Evolutionary conservation across 2,888 invertebrate genomes (phyloP).

Genomic region (Drosophila sordidula): DNA sequence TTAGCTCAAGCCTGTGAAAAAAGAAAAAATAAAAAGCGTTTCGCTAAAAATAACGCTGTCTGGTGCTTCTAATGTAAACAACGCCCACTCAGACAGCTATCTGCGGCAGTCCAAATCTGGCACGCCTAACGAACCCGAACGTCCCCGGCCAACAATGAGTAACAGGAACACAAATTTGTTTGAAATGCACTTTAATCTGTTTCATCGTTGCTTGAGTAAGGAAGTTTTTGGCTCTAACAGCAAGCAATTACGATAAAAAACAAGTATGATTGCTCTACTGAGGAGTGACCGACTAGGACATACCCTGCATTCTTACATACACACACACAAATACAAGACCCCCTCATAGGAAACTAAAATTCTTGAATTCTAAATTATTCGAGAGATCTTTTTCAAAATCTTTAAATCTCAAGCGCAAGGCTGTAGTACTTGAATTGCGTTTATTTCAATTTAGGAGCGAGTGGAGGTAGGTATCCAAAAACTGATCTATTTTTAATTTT

Average conservation of each 20-base stretch:
- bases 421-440: too few species aligned
- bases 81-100: conserved; percentile 16
- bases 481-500: too few species aligned
- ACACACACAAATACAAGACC: too few species aligned
- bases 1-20: conserved; percentile 5
- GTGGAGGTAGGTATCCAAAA: too few species aligned
- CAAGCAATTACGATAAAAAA: conserved; percentile 22
- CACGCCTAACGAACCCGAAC: conserved; percentile 27
- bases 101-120: conserved; percentile 21
- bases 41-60: conserved; percentile 20
- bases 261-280: too few species aligned
- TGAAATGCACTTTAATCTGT: conserved; percentile 23
- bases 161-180: conserved; percentile 9
- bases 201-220: conserved; percentile 3
- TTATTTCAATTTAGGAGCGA: too few species aligned
- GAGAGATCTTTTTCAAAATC: too few species aligned
- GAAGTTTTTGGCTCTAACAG: not conserved
- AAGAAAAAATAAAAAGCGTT: not conserved
- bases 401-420: too few species aligned
- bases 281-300: too few species aligned
- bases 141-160: conserved; percentile 17
- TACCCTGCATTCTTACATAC: too few species aligned
- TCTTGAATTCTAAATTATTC: too few species aligned
- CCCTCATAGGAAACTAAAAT: too few species aligned
- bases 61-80: conserved; percentile 28